Conservation (phyloP, 1,140 invertebrate species). For the Yoshiicerus persimilis region DNA sequence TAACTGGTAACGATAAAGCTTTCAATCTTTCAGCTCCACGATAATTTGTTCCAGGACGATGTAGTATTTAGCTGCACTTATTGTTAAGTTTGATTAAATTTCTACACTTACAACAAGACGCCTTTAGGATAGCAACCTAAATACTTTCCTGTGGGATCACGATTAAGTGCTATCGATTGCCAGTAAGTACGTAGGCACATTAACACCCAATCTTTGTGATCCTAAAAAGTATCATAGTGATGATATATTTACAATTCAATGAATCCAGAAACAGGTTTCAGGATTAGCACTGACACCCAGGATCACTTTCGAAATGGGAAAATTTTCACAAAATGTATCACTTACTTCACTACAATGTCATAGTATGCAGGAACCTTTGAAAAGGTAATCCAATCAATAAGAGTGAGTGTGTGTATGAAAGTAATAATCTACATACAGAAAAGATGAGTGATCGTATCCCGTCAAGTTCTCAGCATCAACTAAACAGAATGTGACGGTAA, state of each 20-base stretch:
- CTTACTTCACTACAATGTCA: too few species aligned
- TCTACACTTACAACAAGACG: too few species aligned
- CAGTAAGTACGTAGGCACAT: neutral
- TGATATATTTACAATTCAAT: too few species aligned
- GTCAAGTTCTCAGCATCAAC: slow-evolving; percentile 11
- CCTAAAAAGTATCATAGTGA: neutral
- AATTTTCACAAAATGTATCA: neutral
- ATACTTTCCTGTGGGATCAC: neutral
- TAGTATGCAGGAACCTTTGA: neutral
- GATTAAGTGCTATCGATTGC: neutral
- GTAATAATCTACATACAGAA: neutral
- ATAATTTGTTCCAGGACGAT: too few species aligned
- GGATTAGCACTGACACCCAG: neutral
- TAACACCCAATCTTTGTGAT: neutral
- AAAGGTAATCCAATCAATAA: neutral
- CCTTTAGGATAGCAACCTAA: too few species aligned
- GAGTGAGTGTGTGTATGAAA: neutral
- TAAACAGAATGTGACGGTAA: neutral
- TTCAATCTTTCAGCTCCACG: too few species aligned
- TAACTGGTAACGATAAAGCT: too few species aligned
- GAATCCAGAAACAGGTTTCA: too few species aligned
- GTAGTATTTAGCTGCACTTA: too few species aligned
- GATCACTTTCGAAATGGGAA: neutral
- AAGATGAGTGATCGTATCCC: slow-evolving; percentile 1
- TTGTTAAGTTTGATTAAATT: too few species aligned